A percentile compares a stretch with the other conserved stretches of the same genome.
These are phyloP conservation scores for Hydractinia symbiolongicarpus DNA, from an alignment of 30 jellyfish, hydroid and myxozoan genomes.

Conservation along the genomic window DNA sequence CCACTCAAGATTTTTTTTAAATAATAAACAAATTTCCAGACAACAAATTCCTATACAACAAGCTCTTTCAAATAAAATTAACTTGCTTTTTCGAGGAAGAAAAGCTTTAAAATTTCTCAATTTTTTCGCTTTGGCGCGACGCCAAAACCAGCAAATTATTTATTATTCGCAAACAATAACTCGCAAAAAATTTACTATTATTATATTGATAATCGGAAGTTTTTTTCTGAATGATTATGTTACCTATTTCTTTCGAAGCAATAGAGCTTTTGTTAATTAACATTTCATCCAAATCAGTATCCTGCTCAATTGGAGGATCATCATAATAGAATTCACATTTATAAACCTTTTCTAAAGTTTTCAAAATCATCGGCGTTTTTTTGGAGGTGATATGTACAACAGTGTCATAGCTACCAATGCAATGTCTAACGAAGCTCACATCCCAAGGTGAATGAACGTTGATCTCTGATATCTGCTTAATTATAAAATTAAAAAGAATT, in stretches of 20 bases:
- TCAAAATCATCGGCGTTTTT: constrained; percentile 35
- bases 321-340: constrained; percentile 34
- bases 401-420: constrained; percentile 53
- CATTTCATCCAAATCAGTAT: constrained; percentile 28
- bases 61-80: no score
- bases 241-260: background rate
- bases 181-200: no score
- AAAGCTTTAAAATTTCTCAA: no score
- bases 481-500: constrained; percentile 20
- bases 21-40: no score
- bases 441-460: constrained; percentile 79
- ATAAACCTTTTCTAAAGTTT: constrained; percentile 29
- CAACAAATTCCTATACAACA: no score
- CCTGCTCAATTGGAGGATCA: constrained; percentile 35
- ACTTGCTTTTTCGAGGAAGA: no score
- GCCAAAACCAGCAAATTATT: no score
- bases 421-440: constrained; percentile 38
- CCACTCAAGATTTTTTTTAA: no score
- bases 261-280: constrained; percentile 1
- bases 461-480: constrained; percentile 34
- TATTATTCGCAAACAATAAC: no score
- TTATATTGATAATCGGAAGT: no score
- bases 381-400: constrained; percentile 50
- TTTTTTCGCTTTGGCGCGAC: no score
- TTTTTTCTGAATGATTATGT: background rate